Base-by-base conservation (phyloP, 1,140 invertebrate genomes). In the Melanaphis sacchari region DNA sequence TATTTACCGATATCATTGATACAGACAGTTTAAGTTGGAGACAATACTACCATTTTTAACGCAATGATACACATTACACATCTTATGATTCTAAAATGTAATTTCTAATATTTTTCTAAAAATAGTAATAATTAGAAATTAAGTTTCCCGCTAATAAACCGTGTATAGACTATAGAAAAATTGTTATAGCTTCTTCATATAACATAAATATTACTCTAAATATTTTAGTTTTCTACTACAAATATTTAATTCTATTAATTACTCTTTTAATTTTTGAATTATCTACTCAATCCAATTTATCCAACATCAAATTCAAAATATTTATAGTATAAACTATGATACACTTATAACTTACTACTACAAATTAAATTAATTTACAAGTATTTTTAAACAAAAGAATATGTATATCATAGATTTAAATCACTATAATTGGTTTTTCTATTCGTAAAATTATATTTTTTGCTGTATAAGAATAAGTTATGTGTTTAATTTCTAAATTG, bases 151-250 rank as follows among this genome's bases (percentile, higher is more conserved):
- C 31, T 18, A 18, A n/a, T 88, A 43, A 46, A 22, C 85, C 43
- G 7, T 46, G 18, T 49, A n/a, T 46, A 49, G 2, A 49, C 11
- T 31, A 46, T 38, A 6, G 31, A 46, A n/a, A 49, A 18, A 46
- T 36, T 3, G 43, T 46, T 88, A 22, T 84, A 84, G 2, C 85
- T 21, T 8, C 43, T 43, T 43, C 31, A n/a, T 49, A 24, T 46
- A 87, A 46, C 43, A 46, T 49, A 49, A 36, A 88, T 46, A 41
- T 88, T 46, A 46, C 43, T 46, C 36, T 49, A 88, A 36, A 46
- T 88, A 88, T 36, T 88, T 88, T 46, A 49, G 46, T 46, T 88
- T 88, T 49, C 85, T n/a, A 15, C 43, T 46, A n/a, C 15, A 88
- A 6, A n/a, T 31, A 22, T 88, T 49, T 88, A 36, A 46, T 88